A percentile compares a stretch with the other conserved stretches of the same genome.
These are phyloP conservation scores for Melanotaenia pygmaea DNA, from an alignment of 2,797 vertebrate genomes.

Conservation along the genomic window DNA sequence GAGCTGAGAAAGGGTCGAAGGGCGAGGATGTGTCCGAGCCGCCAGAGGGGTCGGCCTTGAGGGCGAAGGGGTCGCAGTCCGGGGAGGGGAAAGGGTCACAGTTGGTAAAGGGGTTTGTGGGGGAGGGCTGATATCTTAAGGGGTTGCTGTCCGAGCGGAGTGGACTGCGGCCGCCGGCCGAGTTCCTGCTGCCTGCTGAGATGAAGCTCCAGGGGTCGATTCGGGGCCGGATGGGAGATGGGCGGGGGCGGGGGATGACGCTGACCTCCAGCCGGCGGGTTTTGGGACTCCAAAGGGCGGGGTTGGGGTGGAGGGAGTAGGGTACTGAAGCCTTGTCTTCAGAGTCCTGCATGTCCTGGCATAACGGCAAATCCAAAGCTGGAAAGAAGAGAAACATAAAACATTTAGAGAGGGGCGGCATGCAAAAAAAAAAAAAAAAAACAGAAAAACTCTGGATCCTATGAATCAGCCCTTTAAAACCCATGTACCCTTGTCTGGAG, in stretches of 20 bases:
- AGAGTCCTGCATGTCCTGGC: conserved; percentile 80
- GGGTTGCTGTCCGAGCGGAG: conserved; percentile 62
- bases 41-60: conserved; percentile 72
- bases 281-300: conserved; percentile 84
- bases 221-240: conserved; percentile 87
- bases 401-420: not conserved
- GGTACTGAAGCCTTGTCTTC: conserved; percentile 76
- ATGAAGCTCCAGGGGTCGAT: conserved; percentile 94
- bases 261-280: conserved; percentile 85
- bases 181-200: conserved; percentile 75
- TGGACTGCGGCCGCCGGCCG: conserved; percentile 47
- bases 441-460: no score
- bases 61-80: conserved; percentile 83
- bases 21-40: conserved; percentile 59
- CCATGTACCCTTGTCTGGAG: no score
- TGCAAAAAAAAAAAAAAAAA: no score
- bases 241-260: conserved; percentile 88
- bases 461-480: no score
- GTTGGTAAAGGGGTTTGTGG: conserved; percentile 83
- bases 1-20: conserved; percentile 82
- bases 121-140: conserved; percentile 77
- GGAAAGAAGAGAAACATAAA: conserved; percentile 9
- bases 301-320: conserved; percentile 70
- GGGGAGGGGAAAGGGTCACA: conserved; percentile 82
- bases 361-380: conserved; percentile 84